Evolutionary conservation across 2,888 invertebrate genomes (phyloP).

Genomic region (Heliconius aoede): DNA sequence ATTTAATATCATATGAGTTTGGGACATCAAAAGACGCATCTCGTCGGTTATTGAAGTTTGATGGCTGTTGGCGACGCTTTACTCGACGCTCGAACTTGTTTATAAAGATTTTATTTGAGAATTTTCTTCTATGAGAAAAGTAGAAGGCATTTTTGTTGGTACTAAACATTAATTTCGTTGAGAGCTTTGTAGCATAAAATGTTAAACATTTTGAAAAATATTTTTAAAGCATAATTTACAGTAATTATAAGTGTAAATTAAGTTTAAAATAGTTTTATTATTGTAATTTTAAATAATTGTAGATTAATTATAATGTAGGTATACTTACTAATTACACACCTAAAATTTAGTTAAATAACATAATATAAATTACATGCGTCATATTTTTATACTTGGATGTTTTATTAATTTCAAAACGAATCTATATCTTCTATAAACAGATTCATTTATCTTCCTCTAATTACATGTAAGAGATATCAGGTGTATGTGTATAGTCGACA

Average conservation of each 20-base stretch:
- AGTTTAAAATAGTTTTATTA: no score
- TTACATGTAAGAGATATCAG: constrained; percentile 57
- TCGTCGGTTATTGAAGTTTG: constrained; percentile 56
- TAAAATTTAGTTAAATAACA: not conserved
- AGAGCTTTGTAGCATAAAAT: not conserved
- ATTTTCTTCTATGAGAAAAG: constrained; percentile 36
- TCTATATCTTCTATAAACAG: not conserved
- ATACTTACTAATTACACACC: not conserved
- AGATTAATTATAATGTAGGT: no score
- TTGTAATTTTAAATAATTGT: no score
- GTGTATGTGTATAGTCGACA: constrained; percentile 72
- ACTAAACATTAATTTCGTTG: not conserved
- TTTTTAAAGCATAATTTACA: no score
- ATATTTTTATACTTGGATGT: not conserved
- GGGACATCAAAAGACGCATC: constrained; percentile 58
- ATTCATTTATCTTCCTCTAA: constrained; percentile 47
- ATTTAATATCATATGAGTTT: constrained; percentile 57
- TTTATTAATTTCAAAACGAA: constrained; percentile 48
- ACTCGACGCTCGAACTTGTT: constrained; percentile 42
- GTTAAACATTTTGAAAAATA: not conserved
- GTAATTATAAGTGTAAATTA: no score
- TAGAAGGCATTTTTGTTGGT: constrained; percentile 3
- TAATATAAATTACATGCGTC: not conserved
- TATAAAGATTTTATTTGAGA: constrained; percentile 47
- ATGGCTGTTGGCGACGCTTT: constrained; percentile 48